A percentile compares a stretch with the other conserved stretches of the same genome.
Evolutionary conservation across 2,113 vertebrate species (phyloP).

Genomic region (Corythornis madagascariensis): DNA sequence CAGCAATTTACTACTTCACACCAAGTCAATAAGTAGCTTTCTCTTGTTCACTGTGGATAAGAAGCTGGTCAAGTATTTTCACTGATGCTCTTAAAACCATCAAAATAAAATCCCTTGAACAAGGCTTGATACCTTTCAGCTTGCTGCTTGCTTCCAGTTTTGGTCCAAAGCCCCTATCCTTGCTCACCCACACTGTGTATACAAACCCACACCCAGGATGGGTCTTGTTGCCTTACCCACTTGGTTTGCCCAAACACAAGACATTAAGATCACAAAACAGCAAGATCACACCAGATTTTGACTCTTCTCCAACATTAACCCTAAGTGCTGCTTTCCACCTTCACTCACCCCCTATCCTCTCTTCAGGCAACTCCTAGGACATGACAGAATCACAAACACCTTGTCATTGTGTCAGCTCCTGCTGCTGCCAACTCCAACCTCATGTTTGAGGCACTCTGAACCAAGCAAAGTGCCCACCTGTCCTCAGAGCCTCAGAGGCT

Average conservation of each 20-base stretch:
- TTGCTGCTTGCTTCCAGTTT: background rate
- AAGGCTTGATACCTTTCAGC: background rate
- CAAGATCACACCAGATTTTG: accelerated
- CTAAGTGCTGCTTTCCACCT: background rate
- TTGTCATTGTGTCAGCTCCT: background rate
- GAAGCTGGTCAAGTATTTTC: background rate
- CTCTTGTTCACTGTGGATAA: background rate
- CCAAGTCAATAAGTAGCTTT: background rate
- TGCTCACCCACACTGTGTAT: background rate
- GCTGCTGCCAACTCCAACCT: background rate
- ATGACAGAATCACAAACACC: background rate
- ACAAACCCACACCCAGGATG: background rate
- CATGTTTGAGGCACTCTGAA: background rate
- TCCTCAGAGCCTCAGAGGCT: background rate
- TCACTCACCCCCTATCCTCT: background rate
- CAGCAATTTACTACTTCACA: background rate
- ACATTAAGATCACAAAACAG: background rate
- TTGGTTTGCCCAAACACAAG: background rate
- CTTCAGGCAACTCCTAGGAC: background rate
- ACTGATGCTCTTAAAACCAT: background rate
- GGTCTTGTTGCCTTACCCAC: background rate
- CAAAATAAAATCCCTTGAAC: background rate
- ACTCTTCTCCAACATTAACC: background rate
- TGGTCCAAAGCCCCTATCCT: background rate
- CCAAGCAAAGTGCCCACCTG: background rate